These are phyloP conservation scores for Torymus texanus DNA, from an alignment of 2,888 invertebrate genomes.

Conservation along the genomic window DNA sequence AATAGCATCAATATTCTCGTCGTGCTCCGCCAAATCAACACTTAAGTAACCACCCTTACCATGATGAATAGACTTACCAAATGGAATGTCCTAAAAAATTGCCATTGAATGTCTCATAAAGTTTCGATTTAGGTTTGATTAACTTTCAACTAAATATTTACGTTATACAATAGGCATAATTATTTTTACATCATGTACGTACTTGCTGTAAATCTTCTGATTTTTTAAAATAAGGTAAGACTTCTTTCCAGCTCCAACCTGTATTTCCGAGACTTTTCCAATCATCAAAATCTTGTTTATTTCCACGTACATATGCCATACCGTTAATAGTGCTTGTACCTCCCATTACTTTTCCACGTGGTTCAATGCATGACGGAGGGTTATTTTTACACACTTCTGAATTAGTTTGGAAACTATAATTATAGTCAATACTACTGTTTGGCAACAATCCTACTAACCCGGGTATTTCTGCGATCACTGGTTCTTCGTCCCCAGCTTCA, in stretches of 20 bases:
- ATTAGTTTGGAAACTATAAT: constrained; percentile 4
- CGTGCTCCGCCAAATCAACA: not conserved
- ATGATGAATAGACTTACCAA: not conserved
- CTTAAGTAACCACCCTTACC: constrained; percentile 26
- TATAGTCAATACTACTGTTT: constrained; percentile 37
- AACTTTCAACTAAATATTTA: no score
- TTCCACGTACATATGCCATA: constrained; percentile 29
- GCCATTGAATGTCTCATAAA: not conserved
- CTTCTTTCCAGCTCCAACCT: constrained; percentile 38
- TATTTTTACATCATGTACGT: not conserved
- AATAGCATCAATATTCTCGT: constrained; percentile 16
- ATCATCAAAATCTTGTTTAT: constrained; percentile 1
- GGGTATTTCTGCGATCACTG: constrained; percentile 21
- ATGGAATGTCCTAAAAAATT: constrained; percentile 2
- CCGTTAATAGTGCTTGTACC: constrained; percentile 36
- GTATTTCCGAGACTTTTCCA: constrained; percentile 34
- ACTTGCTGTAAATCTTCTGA: constrained; percentile 32
- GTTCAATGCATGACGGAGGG: constrained; percentile 18
- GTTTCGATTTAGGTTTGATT: no score
- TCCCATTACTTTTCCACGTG: constrained; percentile 42
- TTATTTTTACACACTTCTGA: constrained; percentile 1
- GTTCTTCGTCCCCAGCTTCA: constrained; percentile 46
- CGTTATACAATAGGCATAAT: no score
- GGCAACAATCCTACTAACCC: constrained; percentile 7
- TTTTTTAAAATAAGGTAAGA: constrained; percentile 39